Conservation (phyloP, 2,888 invertebrate genomes). For the Acrocera orbiculus region DNA sequence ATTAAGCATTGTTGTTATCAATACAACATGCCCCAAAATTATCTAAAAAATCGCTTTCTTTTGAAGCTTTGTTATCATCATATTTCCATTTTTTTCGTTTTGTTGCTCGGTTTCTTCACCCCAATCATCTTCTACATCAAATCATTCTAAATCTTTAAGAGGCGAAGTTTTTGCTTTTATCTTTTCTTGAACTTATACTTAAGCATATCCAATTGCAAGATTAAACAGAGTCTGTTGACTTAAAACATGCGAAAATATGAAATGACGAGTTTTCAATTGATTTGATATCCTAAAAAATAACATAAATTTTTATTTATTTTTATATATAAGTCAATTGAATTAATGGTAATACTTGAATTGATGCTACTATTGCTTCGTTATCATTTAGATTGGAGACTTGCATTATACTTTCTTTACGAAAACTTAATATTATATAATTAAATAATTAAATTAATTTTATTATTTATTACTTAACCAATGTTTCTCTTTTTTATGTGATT, state of each 20-base stretch:
- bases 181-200: constrained; percentile 33
- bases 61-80: constrained; percentile 41
- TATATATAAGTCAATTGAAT: no score
- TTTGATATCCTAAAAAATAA: no score
- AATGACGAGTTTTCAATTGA: constrained; percentile 59
- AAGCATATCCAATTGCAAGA: constrained; percentile 67
- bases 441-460: no score
- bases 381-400: no score
- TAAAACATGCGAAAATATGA: constrained; percentile 72
- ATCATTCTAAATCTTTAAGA: constrained; percentile 46
- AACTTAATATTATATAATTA: no score
- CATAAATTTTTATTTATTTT: no score
- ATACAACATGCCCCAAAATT: constrained; percentile 39
- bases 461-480: no score
- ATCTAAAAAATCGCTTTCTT: constrained; percentile 38
- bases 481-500: no score
- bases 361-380: no score
- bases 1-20: constrained; percentile 37
- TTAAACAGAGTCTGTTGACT: constrained; percentile 68
- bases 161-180: constrained; percentile 16
- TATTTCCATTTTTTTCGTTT: constrained; percentile 58
- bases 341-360: no score
- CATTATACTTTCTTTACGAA: no score
- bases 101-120: constrained; percentile 35
- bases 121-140: constrained; percentile 62